These are phyloP conservation scores for Microplitis mediator DNA, from an alignment of 1,140 invertebrate genomes.

Conservation along the genomic window DNA sequence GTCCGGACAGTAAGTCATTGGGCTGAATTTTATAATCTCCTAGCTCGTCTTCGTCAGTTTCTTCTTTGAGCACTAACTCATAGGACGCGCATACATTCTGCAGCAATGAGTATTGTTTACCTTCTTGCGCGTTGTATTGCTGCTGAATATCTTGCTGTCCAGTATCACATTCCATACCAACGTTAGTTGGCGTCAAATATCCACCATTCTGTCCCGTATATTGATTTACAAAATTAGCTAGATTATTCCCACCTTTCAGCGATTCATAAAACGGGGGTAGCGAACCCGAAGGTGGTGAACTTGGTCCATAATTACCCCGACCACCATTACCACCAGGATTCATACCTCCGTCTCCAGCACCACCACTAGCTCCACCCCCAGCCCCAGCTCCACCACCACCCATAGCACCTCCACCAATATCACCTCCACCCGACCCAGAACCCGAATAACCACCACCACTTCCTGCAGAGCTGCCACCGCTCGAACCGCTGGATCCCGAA, in stretches of 20 bases:
- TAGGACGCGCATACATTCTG: conserved; percentile 79
- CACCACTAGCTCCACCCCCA: conserved; percentile 67
- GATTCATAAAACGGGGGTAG: conserved; percentile 85
- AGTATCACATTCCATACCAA: conserved; percentile 77
- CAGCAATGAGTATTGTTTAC: conserved; percentile 78
- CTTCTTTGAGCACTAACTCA: conserved; percentile 77
- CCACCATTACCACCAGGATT: conserved; percentile 73
- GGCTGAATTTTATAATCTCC: conserved; percentile 74
- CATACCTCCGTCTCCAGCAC: conserved; percentile 73
- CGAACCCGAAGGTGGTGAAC: conserved; percentile 80
- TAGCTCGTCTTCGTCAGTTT: conserved; percentile 70
- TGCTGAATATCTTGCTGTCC: conserved; percentile 65
- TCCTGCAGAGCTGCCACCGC: conserved; percentile 61
- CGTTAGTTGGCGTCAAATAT: conserved; percentile 67
- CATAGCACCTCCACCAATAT: conserved; percentile 60
- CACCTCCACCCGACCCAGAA: conserved; percentile 60
- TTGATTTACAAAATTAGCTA: conserved; percentile 67
- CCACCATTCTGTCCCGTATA: conserved; percentile 62
- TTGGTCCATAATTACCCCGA: conserved; percentile 80
- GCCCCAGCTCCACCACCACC: conserved; percentile 59
- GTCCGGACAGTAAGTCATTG: conserved; percentile 65
- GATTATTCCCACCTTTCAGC: conserved; percentile 71
- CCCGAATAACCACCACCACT: conserved; percentile 52
- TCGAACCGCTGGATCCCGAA: conserved; percentile 57
- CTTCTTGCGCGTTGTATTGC: conserved; percentile 62